These are phyloP conservation scores for Lophius americanus DNA, from an alignment of 2,797 vertebrate genomes.

Conservation along the genomic window DNA sequence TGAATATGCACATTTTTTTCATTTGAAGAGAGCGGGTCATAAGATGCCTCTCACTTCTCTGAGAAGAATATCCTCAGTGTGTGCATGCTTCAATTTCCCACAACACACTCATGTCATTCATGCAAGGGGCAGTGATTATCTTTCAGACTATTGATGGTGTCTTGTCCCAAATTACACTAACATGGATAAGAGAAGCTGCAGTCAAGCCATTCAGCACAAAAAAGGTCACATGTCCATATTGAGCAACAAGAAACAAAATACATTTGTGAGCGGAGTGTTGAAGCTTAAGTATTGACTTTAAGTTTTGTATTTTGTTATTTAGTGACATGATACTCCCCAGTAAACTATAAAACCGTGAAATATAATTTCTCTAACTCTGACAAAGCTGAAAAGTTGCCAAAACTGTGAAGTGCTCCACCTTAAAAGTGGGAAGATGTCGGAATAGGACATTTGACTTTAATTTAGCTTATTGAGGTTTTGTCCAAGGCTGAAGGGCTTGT, in stretches of 20 bases:
- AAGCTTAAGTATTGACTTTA: too few relatives aligned
- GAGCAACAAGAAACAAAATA: neutral
- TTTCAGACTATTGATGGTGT: neutral
- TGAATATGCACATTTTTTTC: conserved; percentile 4
- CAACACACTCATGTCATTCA: neutral
- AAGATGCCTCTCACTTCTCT: neutral
- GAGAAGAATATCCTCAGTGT: neutral
- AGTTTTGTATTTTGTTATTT: too few relatives aligned
- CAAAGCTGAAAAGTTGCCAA: too few relatives aligned
- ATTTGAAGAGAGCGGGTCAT: neutral
- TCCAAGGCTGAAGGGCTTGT: neutral
- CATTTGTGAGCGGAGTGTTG: neutral
- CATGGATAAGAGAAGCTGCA: neutral
- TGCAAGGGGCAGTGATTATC: neutral
- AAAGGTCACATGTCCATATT: neutral
- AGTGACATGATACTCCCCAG: too few relatives aligned
- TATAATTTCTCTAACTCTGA: too few relatives aligned
- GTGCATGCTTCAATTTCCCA: neutral
- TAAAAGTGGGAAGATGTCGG: conserved; percentile 3
- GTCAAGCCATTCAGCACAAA: neutral
- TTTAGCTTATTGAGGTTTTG: conserved; percentile 1
- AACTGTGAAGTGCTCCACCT: too few relatives aligned
- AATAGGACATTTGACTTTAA: neutral
- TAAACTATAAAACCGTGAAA: too few relatives aligned
- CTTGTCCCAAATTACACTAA: too few relatives aligned